These are phyloP conservation scores for Falcunculus frontatus DNA, from an alignment of 2,113 vertebrate species.

Conservation along the genomic window DNA sequence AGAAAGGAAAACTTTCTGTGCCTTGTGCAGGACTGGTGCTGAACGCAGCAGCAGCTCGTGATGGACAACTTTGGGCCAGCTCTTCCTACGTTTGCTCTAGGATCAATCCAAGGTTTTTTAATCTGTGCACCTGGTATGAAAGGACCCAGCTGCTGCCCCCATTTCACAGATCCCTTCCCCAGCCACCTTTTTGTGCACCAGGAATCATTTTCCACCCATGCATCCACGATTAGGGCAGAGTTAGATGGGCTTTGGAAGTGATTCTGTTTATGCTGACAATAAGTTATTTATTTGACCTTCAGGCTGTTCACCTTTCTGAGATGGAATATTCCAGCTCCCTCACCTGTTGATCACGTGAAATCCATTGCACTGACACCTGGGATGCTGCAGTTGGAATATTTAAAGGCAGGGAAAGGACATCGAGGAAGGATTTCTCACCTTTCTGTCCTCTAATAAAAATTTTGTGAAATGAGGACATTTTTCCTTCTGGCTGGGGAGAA, in stretches of 20 bases:
- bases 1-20: not conserved
- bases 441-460: not conserved
- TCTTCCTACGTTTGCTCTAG: too few relatives aligned
- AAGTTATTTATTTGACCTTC: constrained; percentile 24
- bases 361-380: not conserved
- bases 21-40: not conserved
- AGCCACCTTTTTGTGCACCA: not conserved
- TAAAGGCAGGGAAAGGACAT: not conserved
- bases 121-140: fast-evolving
- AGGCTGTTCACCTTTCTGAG: not conserved
- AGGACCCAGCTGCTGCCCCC: not conserved
- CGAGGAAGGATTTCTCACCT: not conserved
- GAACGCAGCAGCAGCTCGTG: fast-evolving
- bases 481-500: not conserved
- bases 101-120: not conserved
- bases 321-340: not conserved
- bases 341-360: not conserved
- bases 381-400: not conserved
- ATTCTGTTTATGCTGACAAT: not conserved
- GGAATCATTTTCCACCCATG: not conserved
- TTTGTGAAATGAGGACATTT: not conserved
- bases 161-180: not conserved
- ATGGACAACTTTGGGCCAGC: not conserved
- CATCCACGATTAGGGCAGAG: not conserved
- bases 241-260: not conserved